Evolutionary conservation across 2,797 vertebrate genomes (phyloP), one percentile per base, ranked within the genome.

Genomic region (Micromesistius poutassou): DNA sequence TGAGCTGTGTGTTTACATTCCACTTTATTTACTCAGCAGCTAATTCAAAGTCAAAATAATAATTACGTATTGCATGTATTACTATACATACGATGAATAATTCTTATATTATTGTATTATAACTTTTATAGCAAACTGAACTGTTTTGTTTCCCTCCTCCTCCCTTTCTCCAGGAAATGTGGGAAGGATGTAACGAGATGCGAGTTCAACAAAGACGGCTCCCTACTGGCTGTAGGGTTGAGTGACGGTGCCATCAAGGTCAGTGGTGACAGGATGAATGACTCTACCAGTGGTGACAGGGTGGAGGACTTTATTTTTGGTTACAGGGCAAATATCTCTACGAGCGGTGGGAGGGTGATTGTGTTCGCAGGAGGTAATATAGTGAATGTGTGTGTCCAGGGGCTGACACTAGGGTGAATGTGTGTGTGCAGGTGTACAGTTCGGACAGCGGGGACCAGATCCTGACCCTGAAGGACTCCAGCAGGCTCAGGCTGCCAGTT

Each of bases 191-290:
- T 83, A 75, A 87, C 86, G 81, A 77, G 74, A 9, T 89, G 86
- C 31, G 82, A 82, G 74, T 89, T 89, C 72, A 89, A 81, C 76
- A 71, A 42, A 1, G 86, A 89, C 1, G 88, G 88, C 16, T 75
- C 70, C 22, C 78, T 88, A 50, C 74, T 89, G 13, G 83, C 85
- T 74, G 78, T 80, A 46, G 85, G 85, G 35, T 74, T 83, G 50
- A 76, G 13, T 71, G 36, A 85, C 8, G 83, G 83, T 16, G 75
- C 80, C 31, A 81, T 87, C 36, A 85, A 82, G 85, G 85, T 87
- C 81, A 33, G 68, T 40, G 62, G 16, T 50, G 46, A 50, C 42
- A 50, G 42, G 42, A 2, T 50, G 46, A 22, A 14, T 42, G 40
- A 42, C 40, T 42, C 40, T 12, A 10, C 30, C n/a, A 31, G 22